Evolutionary conservation across 92 coral and sea anemone species (phyloP).

Genomic region (Siderastrea siderea): DNA sequence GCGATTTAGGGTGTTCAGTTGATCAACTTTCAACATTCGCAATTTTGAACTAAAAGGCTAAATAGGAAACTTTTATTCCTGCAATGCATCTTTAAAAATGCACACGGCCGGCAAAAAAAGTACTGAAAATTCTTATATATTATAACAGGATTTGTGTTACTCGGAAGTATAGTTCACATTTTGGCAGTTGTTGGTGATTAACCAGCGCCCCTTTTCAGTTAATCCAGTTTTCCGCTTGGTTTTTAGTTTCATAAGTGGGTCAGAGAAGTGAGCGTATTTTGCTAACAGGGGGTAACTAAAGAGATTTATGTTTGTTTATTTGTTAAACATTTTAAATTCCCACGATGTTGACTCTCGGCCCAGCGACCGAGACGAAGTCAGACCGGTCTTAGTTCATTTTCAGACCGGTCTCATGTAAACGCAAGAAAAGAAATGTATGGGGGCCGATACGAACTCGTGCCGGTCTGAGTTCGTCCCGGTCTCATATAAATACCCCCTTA

Average conservation of each 20-base stretch:
- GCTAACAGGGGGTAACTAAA: background rate
- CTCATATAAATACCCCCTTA: slow-evolving; percentile 13
- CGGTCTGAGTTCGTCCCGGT: slow-evolving; percentile 17
- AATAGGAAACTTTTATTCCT: too few relatives aligned
- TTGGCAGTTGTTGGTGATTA: background rate
- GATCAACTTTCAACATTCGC: too few relatives aligned
- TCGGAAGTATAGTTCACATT: background rate
- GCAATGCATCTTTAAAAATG: too few relatives aligned
- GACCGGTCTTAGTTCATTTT: slow-evolving; percentile 8
- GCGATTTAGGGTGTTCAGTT: too few relatives aligned
- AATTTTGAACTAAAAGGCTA: too few relatives aligned
- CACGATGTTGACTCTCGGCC: background rate
- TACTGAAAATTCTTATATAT: background rate
- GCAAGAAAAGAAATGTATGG: slow-evolving; percentile 11
- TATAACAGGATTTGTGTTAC: background rate
- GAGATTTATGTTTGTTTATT: too few relatives aligned
- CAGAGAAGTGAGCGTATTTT: background rate
- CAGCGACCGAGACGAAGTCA: background rate
- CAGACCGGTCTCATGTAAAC: slow-evolving; percentile 7
- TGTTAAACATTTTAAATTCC: too few relatives aligned
- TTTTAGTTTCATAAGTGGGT: background rate
- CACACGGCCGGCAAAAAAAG: background rate
- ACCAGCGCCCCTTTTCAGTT: background rate
- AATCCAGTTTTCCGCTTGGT: background rate
- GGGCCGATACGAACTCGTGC: slow-evolving; percentile 8